Evolutionary conservation across 2,113 vertebrate species (phyloP).

Genomic region (Zosterops hypoxanthus): DNA sequence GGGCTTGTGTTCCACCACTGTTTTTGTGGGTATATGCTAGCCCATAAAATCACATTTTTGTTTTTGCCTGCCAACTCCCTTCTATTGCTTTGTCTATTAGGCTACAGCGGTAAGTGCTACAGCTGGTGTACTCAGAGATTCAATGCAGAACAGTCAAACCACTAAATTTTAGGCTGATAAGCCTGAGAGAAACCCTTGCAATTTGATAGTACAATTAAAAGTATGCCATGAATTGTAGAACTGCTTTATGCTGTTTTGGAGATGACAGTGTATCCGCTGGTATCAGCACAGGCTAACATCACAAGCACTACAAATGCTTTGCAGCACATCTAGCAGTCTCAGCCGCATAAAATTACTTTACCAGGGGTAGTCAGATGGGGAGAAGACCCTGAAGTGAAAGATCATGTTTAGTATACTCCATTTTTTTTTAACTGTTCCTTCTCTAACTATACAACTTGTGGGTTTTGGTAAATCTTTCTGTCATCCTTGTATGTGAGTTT

Average conservation of each 20-base stretch:
- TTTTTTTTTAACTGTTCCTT: neutral
- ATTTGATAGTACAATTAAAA: neutral
- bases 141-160: neutral
- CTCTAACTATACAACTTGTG: neutral
- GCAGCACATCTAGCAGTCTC: neutral
- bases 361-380: neutral
- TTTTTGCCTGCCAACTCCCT: slow-evolving; percentile 58
- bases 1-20: slow-evolving; percentile 65
- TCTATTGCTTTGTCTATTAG: slow-evolving; percentile 49
- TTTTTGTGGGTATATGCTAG: slow-evolving; percentile 68
- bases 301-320: neutral
- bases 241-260: neutral
- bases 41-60: slow-evolving; percentile 63
- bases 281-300: neutral
- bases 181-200: slow-evolving; percentile 5
- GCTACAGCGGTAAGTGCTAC: slow-evolving; percentile 14
- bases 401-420: neutral
- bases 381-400: neutral
- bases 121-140: slow-evolving; percentile 31
- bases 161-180: slow-evolving; percentile 10
- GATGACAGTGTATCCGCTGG: neutral
- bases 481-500: neutral
- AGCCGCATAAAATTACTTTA: neutral
- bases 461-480: neutral
- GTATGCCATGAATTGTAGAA: neutral